Evolutionary conservation across 1,140 invertebrate species (phyloP), one percentile per base, ranked within the genome.

Genomic region (Cyclargus thomasi): DNA sequence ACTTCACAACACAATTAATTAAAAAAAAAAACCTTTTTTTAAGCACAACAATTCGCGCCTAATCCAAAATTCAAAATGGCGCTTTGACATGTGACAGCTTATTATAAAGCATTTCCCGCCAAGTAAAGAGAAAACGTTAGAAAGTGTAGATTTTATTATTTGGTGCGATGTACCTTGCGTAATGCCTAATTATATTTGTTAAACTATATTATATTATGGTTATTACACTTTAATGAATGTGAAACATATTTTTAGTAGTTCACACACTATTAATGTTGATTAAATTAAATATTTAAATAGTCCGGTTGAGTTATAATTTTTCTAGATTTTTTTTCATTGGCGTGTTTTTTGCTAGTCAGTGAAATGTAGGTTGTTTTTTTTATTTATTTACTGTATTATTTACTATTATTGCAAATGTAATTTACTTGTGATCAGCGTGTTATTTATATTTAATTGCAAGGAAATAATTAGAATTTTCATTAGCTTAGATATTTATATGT

Each of bases 31-130:
- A 29, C 29, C 0, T 62, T 62, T 22, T 16, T 62, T 22, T 22
- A 62, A 7, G 11, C 16, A 62, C 23, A 23, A 62, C 20, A n/a
- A 23, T 62, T 14, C 39, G 8, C 59, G n/a, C 23, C 20, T 23
- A 64, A 21, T 7, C 29, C 47, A 53, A 67, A 67, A 65, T 62
- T n/a, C 16, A 62, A 70, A 70, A 70, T 70, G 63, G 66, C 63
- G 35, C 18, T 21, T 20, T 39, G 18, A 39, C 29, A 39, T 39
- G 63, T 10, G 16, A 36, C 55, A 23, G 59, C 16, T 22, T 20
- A 17, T 64, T 71, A 71, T 74, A 74, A 69, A 69, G 29, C 62
- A 62, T 35, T 35, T 69, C 66, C 72, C 72, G 65, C 64, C 69
- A 67, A 20, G 53, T 62, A 5, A 70, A 71, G 69, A 64, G 72